Evolutionary conservation across 1,140 invertebrate species (phyloP).

Genomic region (Panagrolaimus sp.): DNA sequence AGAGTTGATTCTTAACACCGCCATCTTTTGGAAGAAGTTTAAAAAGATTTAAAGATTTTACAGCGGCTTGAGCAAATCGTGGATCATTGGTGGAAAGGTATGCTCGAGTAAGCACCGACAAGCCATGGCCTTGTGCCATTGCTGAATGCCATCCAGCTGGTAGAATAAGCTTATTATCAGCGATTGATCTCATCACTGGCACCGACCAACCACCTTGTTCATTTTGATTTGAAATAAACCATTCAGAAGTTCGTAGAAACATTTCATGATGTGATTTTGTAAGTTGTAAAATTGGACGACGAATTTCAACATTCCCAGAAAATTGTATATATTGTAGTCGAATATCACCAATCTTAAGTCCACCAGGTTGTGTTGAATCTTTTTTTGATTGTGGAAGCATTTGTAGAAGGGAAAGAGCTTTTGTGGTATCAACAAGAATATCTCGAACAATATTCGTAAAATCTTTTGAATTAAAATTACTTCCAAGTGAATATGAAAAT

Average conservation of each 20-base stretch:
- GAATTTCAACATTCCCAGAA: constrained; percentile 57
- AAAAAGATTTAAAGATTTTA: constrained; percentile 74
- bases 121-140: constrained; percentile 60
- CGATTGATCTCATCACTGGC: constrained; percentile 69
- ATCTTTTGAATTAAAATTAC: not conserved
- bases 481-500: not conserved
- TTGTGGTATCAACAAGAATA: constrained; percentile 81
- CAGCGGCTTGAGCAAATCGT: constrained; percentile 74
- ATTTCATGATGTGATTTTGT: constrained; percentile 76
- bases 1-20: constrained; percentile 71
- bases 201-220: constrained; percentile 80
- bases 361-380: not conserved
- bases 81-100: constrained; percentile 73
- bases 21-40: constrained; percentile 63
- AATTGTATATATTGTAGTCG: constrained; percentile 43
- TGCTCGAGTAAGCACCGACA: constrained; percentile 69
- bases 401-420: constrained; percentile 67
- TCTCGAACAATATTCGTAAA: constrained; percentile 69
- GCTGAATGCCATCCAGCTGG: constrained; percentile 81
- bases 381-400: not conserved
- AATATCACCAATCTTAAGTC: not conserved
- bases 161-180: constrained; percentile 69
- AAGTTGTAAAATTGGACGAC: constrained; percentile 76
- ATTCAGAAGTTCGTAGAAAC: constrained; percentile 84
- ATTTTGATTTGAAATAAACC: constrained; percentile 83